Conservation (phyloP, 1,140 invertebrate genomes). For the Mamestra configurata region DNA sequence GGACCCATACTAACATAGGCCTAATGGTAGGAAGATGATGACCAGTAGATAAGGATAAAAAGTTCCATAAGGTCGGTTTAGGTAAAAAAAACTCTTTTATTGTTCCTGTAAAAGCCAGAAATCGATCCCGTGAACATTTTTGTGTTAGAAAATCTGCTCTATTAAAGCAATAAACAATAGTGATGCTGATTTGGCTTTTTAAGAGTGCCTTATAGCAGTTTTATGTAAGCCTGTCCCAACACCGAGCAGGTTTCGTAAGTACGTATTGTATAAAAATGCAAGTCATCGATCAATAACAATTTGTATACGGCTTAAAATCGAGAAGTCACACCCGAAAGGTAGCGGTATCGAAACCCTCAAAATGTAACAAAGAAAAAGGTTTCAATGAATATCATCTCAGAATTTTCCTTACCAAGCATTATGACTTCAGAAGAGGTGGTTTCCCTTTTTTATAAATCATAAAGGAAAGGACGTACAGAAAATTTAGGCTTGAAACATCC, state of each 20-base stretch:
- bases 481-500: slow-evolving; percentile 49
- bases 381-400: slow-evolving; percentile 51
- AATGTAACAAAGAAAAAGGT: slow-evolving; percentile 52
- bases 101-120: too few relatives aligned
- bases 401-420: slow-evolving; percentile 43
- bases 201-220: background rate
- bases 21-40: too few relatives aligned
- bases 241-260: background rate
- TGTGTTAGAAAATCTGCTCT: too few relatives aligned
- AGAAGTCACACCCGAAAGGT: slow-evolving; percentile 33
- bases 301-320: slow-evolving; percentile 27
- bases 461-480: slow-evolving; percentile 50
- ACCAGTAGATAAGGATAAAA: too few relatives aligned
- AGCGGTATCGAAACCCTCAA: slow-evolving; percentile 19
- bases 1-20: too few relatives aligned
- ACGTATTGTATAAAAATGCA: slow-evolving; percentile 25
- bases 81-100: too few relatives aligned
- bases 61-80: too few relatives aligned
- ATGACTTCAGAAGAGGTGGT: slow-evolving; percentile 45
- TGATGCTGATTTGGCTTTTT: background rate
- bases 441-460: slow-evolving; percentile 49
- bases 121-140: too few relatives aligned
- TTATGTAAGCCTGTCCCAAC: background rate
- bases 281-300: slow-evolving; percentile 35
- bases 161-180: too few relatives aligned